Percentiles rank a stretch among this genome's conserved stretches.
Evolutionary conservation across 2,888 invertebrate genomes (phyloP).

Genomic region (Drosophila leonis): DNA sequence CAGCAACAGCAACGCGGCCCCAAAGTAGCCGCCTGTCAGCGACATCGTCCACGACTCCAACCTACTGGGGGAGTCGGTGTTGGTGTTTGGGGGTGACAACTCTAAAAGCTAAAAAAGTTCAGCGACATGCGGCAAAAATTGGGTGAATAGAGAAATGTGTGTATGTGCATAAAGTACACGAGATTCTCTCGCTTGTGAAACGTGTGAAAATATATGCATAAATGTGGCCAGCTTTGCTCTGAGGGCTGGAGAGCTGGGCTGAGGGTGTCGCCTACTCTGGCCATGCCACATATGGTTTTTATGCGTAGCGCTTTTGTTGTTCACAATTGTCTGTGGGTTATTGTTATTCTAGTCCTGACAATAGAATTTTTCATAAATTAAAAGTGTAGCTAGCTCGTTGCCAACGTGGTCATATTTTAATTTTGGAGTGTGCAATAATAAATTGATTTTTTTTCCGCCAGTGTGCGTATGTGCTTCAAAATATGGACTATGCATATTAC

Average conservation of each 20-base stretch:
- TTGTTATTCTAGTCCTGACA: conserved; percentile 73
- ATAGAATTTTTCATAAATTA: conserved; percentile 80
- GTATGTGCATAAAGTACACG: conserved; percentile 26
- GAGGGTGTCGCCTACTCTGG: conserved; percentile 10
- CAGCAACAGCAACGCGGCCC: conserved; percentile 59
- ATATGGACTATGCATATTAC: conserved; percentile 12
- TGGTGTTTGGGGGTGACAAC: conserved; percentile 23
- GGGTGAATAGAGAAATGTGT: conserved; percentile 62
- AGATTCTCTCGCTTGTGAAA: conserved; percentile 40
- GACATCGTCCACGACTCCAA: conserved; percentile 35
- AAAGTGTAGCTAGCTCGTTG: conserved; percentile 55
- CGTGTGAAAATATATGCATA: conserved; percentile 60
- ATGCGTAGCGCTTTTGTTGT: conserved; percentile 48
- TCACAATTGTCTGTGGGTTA: conserved; percentile 60
- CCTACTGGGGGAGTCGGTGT: not conserved
- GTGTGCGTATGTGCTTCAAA: not conserved
- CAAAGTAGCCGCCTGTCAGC: conserved; percentile 74
- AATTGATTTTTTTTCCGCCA: conserved; percentile 55
- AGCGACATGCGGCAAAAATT: conserved; percentile 72
- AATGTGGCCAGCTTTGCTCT: conserved; percentile 25
- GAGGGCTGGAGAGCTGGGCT: not conserved
- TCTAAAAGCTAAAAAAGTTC: conserved; percentile 63
- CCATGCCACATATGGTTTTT: conserved; percentile 56
- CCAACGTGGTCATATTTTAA: conserved; percentile 48
- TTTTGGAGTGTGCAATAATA: conserved; percentile 62